Base-by-base conservation (phyloP, 1,140 invertebrate genomes). In the Euglossa dilemma region DNA sequence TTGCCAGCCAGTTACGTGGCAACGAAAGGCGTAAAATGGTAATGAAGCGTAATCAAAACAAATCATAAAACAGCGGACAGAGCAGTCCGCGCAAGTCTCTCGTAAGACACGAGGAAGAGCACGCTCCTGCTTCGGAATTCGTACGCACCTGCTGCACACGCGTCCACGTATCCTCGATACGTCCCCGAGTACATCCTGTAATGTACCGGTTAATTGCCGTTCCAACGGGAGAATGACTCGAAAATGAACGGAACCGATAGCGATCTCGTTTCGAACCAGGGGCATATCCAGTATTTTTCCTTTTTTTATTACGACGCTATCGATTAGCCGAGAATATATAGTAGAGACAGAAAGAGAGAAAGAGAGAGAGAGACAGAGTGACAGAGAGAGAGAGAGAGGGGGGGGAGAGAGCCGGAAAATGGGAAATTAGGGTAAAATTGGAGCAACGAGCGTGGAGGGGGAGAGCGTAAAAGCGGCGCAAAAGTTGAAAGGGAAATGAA, bases 41-140 rank as follows among this genome's bases (percentile, higher is more conserved):
- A 94, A 94, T 93, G 91, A 94, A 93, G 89, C 90, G 91, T 91
- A 93, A 94, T 94, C 92, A 92, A 94, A 94, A 94, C 93, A 93
- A 93, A 93, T 93, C 91, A 92, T 93, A 93, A 92, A 92, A 81
- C 82, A 90, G 84, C 86, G 73, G 84, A 85, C 63, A 59, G 47
- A 57, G 18, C 20, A 18, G 61, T 61, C 43, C 61, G 61, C 45
- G 59, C 66, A 28, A 25, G 47, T 52, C 74, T 57, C 36, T 28
- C 61, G n/a, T 47, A 50, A 73, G 82, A 59, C 67, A 67, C 20
- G n/a, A 9, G 12, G 25, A 12, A n/a, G 28, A 25, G 71, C 84
- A 64, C 73, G 71, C 71, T 66, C 43, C 20, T 16, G 16, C 12
- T n/a, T 9, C 20, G 18, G 63, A 47, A 78, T 47, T 72, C 77